phyloP scores from a whole-genome alignment of 2,888 invertebrate species.

The Diaprepes abbreviatus region DNA sequence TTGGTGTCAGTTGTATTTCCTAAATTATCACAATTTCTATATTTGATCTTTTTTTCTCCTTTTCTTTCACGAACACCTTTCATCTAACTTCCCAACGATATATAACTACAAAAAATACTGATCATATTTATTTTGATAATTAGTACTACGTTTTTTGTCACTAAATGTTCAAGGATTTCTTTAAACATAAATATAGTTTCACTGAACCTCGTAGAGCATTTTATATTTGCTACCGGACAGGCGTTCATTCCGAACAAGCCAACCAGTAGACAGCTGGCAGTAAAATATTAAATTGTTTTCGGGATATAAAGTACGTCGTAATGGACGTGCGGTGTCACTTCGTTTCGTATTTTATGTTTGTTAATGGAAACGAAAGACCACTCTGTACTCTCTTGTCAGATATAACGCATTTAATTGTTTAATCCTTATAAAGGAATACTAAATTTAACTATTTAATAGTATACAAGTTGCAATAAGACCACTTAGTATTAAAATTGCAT shows the following conservation, averaged over 20 bases:
- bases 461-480: too few relatives aligned
- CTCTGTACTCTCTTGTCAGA: background rate
- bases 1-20: too few relatives aligned
- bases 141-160: too few relatives aligned
- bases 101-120: too few relatives aligned
- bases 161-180: too few relatives aligned
- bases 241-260: background rate
- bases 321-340: slow-evolving; percentile 12
- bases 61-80: too few relatives aligned
- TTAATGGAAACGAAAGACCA: slow-evolving; percentile 3
- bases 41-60: too few relatives aligned
- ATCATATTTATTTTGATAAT: too few relatives aligned
- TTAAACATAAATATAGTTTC: background rate
- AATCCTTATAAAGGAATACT: background rate
- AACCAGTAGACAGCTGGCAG: slow-evolving; percentile 9
- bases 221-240: slow-evolving; percentile 11
- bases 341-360: slow-evolving; percentile 18
- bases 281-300: slow-evolving; percentile 21
- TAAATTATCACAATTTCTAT: too few relatives aligned
- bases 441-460: background rate
- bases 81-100: too few relatives aligned
- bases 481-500: too few relatives aligned
- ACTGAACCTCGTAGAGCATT: slow-evolving; percentile 1
- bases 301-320: slow-evolving; percentile 14
- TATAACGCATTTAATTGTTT: background rate